Evolutionary conservation across 2,888 invertebrate genomes (phyloP), one percentile per base, ranked within the genome.

Genomic region (Pachydiplax longipennis): DNA sequence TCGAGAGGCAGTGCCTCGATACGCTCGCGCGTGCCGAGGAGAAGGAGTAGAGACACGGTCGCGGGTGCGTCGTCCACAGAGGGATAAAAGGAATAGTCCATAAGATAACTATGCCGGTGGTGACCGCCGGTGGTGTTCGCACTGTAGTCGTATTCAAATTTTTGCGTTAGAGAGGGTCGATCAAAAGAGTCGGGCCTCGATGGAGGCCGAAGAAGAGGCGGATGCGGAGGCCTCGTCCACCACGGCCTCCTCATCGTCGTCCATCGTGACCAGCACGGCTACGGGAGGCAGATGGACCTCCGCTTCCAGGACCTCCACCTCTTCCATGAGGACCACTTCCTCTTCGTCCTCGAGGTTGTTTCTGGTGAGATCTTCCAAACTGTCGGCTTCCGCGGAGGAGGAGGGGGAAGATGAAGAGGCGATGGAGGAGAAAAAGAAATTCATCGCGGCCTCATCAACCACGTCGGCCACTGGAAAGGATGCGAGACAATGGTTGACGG

Each of bases 401-500:
- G 91, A 48, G 37, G 37, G 40, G 58, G 58, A 44, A 15, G 80
- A 91, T 5, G 90, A 81, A 90, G 91, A 91, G 58, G 80, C 80
- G 80, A 53, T 90, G 37, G 91, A 91, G 61, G 91, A 91, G 35
- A 82, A 90, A 81, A 90, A 40, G 82, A 37, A 82, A 12, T 18
- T 83, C 37, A 25, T 53, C 13, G 35, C 90, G 37, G 18, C 81
- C 40, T 1, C 87, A 13, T 95, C 95, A 12, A 18, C 80, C 81
- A 91, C 91, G 61, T 91, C 65, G 73, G 91, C 80, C 80, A 91
- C 87, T 61, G 91, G 91, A 83, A 92, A 93, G 58, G 93, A 93
- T 25, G 92, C 93, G 35, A 92, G 93, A 2, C 92, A 92, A 80
- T 92, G 92, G 92, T 91, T 94, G 61, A 93, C 93, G 0, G 92